Base-by-base conservation (phyloP, 1,140 invertebrate species). In the Diabrotica undecimpunctata region DNA sequence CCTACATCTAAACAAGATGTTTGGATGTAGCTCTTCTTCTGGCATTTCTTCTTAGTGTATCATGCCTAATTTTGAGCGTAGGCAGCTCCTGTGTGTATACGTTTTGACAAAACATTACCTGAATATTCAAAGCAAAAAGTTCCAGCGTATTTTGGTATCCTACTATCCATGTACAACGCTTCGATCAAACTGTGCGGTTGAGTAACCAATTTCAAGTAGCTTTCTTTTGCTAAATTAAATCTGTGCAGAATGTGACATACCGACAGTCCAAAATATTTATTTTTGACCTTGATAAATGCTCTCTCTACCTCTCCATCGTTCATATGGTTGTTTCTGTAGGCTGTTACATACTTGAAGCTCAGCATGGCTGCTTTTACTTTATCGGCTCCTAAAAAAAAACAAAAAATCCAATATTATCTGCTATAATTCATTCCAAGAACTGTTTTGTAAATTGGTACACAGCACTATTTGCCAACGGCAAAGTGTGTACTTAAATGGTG, bases 181-280 rank as follows among this genome's bases (percentile, higher is more conserved):
- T 62, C 54, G 14, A 77, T 74, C 38, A 78, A 61, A n/a, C 67
- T 61, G 6, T 71, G 50, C 8, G 75, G 74, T 54, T 68, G 56
- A 7, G 61, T 41, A 5, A 73, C 56, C 9, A 74, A 53, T 13
- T 72, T 12, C 13, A 71, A 57, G 64, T 77, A 77, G 37, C 69
- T 70, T 2, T 67, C 51, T 5, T 66, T 62, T 12, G 66, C 69
- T 13, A 78, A 62, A 51, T 74, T 46, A 64, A 72, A 62, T 46
- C 63, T 67, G 59, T 75, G 61, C 11, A 78, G 56, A 58, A 77
- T 77, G 64, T 77, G 73, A 52, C 60, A 71, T 5, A 69, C 68
- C 6, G 70, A 67, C 63, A 58, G 72, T 61, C 55, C 65, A 41
- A 60, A 71, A 62, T 72, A 77, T 50, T 71, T 70, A 13, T 72